phyloP scores from a whole-genome alignment of 2,113 vertebrate species.

The Centropus bengalensis region DNA sequence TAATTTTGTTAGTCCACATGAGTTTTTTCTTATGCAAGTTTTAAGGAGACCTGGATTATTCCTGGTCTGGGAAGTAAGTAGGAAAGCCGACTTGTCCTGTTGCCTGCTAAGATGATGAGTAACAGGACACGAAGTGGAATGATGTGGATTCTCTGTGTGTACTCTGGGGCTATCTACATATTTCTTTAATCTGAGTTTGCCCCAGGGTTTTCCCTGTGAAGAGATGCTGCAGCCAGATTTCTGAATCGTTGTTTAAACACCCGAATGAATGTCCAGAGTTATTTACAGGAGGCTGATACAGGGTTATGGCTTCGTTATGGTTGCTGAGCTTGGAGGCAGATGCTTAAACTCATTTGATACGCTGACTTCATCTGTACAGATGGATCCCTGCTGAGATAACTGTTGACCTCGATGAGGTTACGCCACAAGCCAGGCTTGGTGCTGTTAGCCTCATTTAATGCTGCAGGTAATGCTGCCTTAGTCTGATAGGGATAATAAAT shows the following conservation, averaged over 20 bases:
- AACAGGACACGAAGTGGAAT: not conserved
- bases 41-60: not conserved
- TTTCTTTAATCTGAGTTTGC: not conserved
- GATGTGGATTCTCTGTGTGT: not conserved
- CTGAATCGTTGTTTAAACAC: not conserved
- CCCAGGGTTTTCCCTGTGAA: not conserved
- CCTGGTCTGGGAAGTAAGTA: not conserved
- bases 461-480: not conserved
- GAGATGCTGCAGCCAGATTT: not conserved
- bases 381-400: not conserved
- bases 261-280: not conserved
- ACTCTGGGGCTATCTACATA: not conserved
- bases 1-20: not conserved
- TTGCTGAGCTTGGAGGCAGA: not conserved
- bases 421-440: not conserved
- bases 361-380: not conserved
- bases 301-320: not conserved
- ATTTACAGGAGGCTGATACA: not conserved
- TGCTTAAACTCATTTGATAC: not conserved
- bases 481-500: not conserved
- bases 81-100: not conserved
- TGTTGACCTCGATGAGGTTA: not conserved
- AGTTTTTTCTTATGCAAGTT: not conserved
- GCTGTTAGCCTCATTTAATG: not conserved
- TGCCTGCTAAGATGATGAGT: not conserved